These are phyloP conservation scores for Nemotelus nigrinus DNA, from an alignment of 2,888 invertebrate species.

Conservation along the genomic window DNA sequence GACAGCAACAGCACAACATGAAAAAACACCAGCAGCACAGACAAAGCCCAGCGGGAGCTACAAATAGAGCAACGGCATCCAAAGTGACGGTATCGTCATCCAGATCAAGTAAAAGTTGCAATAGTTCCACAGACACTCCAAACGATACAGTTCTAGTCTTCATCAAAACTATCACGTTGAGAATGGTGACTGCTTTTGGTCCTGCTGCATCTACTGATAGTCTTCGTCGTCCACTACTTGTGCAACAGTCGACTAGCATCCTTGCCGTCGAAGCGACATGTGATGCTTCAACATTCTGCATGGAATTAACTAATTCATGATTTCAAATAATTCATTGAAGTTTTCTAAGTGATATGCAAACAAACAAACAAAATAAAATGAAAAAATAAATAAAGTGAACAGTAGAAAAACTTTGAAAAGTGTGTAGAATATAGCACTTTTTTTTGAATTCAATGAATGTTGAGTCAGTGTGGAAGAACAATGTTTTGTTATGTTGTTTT, in stretches of 20 bases:
- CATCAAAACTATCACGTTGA: too few species aligned
- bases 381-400: constrained; percentile 17
- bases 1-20: neutral
- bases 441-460: too few species aligned
- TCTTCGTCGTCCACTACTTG: neutral
- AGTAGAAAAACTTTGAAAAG: neutral
- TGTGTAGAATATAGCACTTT: too few species aligned
- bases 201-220: neutral
- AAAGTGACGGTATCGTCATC: neutral
- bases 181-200: too few species aligned
- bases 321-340: constrained; percentile 36
- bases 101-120: constrained; percentile 33
- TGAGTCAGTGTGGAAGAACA: too few species aligned
- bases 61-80: neutral
- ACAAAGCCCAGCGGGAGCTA: neutral
- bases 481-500: too few species aligned
- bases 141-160: neutral
- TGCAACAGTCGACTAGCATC: too few species aligned
- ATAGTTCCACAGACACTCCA: constrained; percentile 10
- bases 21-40: neutral
- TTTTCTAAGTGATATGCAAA: constrained; percentile 31
- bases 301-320: constrained; percentile 42
- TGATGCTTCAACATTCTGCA: constrained; percentile 23
- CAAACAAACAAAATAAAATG: constrained; percentile 24
- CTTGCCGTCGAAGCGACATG: neutral